Evolutionary conservation across 2,113 vertebrate species (phyloP), one percentile per base, ranked within the genome.

Genomic region (Psilopogon haemacephalus): DNA sequence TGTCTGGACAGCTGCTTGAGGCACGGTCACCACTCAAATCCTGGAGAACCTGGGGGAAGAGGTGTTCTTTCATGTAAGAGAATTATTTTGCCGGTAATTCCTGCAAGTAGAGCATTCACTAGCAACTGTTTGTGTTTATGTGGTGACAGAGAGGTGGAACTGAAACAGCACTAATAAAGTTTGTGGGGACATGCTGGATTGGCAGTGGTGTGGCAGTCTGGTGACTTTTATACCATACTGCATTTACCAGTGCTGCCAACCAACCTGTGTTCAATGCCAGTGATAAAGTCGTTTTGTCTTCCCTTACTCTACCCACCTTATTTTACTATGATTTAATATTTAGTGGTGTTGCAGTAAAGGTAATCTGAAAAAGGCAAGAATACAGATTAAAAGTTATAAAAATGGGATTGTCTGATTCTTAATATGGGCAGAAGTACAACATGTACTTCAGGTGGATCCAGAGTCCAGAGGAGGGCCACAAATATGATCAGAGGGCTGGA

Each of bases 1-100:
- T 69, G 3, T 27, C n/a, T 1, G 1, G 6, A 33, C 0, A 4
- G 7, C 27, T 58, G 3, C 9, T 7, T 3, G 19, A 67, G 48
- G 24, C 8, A 7, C 0, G 2, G 30, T 38, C 55, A n/a, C 52
- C 52, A 6, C 20, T 58, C 2, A 11, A 72, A 33, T 44, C 27
- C 70, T 28, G 35, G 58, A 62, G 59, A 33, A 35, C 5, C 20
- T 32, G 60, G 44, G 56, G 64, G 79, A 70, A 32, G 12, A 20
- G 19, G 1, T 50, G 0, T 42, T 71, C 32, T 40, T 12, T 21
- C 8, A 21, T 4, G 52, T 30, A 71, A 50, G 50, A 79, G 5
- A n/a, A 62, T 30, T 26, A 18, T 7, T 12, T 62, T 69, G 65
- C 38, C 40, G n/a, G 30, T 23, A 32, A 37, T 18, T 76, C 79